Evolutionary conservation across 2,113 vertebrate species (phyloP).

Genomic region (Zingel zingel): DNA sequence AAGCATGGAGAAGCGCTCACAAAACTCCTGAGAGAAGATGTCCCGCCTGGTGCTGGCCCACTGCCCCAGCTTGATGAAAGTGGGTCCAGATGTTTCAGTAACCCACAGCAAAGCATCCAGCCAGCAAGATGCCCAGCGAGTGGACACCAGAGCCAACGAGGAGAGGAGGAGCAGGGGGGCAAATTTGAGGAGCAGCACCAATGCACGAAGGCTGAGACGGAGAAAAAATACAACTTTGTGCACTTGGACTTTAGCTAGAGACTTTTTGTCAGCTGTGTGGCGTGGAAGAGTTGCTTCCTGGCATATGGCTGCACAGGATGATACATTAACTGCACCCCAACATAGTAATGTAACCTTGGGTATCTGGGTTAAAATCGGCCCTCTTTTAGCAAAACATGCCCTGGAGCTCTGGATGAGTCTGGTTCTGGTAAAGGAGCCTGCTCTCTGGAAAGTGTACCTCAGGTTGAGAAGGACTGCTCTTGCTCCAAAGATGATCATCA

Average conservation of each 20-base stretch:
- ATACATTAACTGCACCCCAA: slow-evolving; percentile 67
- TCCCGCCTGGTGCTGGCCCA: slow-evolving; percentile 96
- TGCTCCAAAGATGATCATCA: slow-evolving; percentile 47
- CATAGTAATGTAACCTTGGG: slow-evolving; percentile 81
- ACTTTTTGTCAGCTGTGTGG: slow-evolving; percentile 60
- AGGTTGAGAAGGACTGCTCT: slow-evolving; percentile 65
- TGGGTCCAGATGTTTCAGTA: slow-evolving; percentile 91
- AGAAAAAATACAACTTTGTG: slow-evolving; percentile 80
- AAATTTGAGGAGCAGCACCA: slow-evolving; percentile 89
- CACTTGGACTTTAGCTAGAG: slow-evolving; percentile 81
- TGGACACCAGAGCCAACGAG: slow-evolving; percentile 87
- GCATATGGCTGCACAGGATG: slow-evolving; percentile 47
- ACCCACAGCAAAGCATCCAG: slow-evolving; percentile 89
- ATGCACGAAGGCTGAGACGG: slow-evolving; percentile 84
- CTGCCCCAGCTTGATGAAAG: slow-evolving; percentile 94
- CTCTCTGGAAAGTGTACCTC: slow-evolving; percentile 59
- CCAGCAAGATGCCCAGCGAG: slow-evolving; percentile 81
- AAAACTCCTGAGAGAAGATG: slow-evolving; percentile 92
- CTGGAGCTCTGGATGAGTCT: slow-evolving; percentile 39
- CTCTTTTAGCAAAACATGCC: slow-evolving; percentile 39
- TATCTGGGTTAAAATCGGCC: slow-evolving; percentile 67
- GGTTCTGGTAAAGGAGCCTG: slow-evolving; percentile 46
- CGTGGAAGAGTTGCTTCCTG: slow-evolving; percentile 59
- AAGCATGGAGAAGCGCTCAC: slow-evolving; percentile 89
- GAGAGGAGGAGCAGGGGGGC: slow-evolving; percentile 89